phyloP scores from a whole-genome alignment of 2,888 invertebrate genomes.

The Noctua janthe region DNA sequence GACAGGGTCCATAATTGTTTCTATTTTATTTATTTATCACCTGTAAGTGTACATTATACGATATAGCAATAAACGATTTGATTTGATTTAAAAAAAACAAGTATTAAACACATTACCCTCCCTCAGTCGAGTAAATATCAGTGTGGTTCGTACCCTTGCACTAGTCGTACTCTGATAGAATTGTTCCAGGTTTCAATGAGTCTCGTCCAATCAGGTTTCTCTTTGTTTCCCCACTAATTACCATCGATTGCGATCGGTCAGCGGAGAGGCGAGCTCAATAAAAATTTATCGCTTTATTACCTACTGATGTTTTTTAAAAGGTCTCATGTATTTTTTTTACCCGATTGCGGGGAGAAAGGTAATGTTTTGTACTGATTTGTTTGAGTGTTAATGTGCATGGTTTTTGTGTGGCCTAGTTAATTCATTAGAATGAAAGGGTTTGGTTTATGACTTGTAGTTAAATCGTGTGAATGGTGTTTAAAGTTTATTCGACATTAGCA shows the following conservation, averaged over 20 bases:
- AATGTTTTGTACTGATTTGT: background rate
- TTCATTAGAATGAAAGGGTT: background rate
- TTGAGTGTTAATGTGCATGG: background rate
- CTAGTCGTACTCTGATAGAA: constrained; percentile 26
- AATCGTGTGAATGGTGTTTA: background rate
- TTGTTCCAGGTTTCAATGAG: constrained; percentile 54
- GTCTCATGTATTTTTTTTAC: background rate
- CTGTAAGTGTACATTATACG: too few species aligned
- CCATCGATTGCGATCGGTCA: constrained; percentile 41
- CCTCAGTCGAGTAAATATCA: background rate
- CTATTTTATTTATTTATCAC: too few species aligned
- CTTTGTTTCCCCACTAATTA: constrained; percentile 51
- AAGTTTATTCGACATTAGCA: background rate
- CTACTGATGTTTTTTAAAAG: constrained; percentile 1
- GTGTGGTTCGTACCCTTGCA: background rate
- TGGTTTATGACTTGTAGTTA: background rate
- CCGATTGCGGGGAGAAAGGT: background rate
- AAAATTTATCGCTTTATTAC: constrained; percentile 29
- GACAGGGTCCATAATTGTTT: too few species aligned
- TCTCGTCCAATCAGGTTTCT: constrained; percentile 40
- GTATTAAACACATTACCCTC: too few species aligned
- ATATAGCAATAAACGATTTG: too few species aligned
- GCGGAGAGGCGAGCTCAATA: constrained; percentile 27
- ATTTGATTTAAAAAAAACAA: too few species aligned
- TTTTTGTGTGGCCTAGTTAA: background rate